Evolutionary conservation across 1,140 invertebrate species (phyloP).

Genomic region (Drosophila repletoides): DNA sequence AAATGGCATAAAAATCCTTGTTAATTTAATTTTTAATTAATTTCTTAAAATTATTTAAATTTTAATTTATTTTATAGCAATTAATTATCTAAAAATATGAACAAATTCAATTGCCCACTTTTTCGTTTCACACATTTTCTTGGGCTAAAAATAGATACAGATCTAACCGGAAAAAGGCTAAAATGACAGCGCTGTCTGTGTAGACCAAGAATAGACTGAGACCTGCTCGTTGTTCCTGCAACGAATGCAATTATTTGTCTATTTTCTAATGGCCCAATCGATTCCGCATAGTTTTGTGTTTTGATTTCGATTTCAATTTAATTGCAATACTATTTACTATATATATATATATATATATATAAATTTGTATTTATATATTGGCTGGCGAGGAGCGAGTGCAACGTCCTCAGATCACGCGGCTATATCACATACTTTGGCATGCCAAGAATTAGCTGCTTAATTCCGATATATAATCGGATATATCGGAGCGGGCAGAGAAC

Average conservation of each 20-base stretch:
- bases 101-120: background rate
- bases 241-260: slow-evolving; percentile 43
- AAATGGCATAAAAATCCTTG: too few species aligned
- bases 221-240: slow-evolving; percentile 5
- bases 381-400: slow-evolving; percentile 55
- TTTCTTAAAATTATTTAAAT: too few species aligned
- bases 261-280: slow-evolving; percentile 35
- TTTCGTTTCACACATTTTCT: background rate
- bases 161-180: too few species aligned
- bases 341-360: too few species aligned
- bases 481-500: slow-evolving; percentile 1
- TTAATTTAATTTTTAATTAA: too few species aligned
- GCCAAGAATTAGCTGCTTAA: slow-evolving; percentile 56
- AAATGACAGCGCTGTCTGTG: too few species aligned
- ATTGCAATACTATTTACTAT: slow-evolving; percentile 1
- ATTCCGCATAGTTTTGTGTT: slow-evolving; percentile 69
- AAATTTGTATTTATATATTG: too few species aligned
- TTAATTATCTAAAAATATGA: background rate
- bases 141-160: background rate
- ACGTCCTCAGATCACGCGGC: slow-evolving; percentile 66
- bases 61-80: too few species aligned
- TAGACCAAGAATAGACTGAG: slow-evolving; percentile 45
- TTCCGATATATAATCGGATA: background rate
- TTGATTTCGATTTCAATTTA: slow-evolving; percentile 58
- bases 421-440: slow-evolving; percentile 59